A percentile compares a stretch with the other conserved stretches of the same genome.
Evolutionary conservation across 2,797 vertebrate genomes (phyloP).

Genomic region (Peromyscus nudipes): DNA sequence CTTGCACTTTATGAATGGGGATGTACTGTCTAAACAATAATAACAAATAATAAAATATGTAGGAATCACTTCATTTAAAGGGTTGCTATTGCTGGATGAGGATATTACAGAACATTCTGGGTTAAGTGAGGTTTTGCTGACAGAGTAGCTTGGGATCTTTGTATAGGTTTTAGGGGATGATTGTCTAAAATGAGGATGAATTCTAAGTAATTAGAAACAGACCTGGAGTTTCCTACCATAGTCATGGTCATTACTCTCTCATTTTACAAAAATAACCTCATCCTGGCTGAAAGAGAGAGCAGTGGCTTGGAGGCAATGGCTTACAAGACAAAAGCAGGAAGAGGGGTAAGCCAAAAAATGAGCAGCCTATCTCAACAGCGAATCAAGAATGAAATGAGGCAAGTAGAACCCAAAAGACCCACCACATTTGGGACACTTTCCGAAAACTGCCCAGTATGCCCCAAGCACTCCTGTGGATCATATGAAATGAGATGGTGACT

Average conservation of each 20-base stretch:
- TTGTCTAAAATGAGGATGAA: slow-evolving; percentile 12
- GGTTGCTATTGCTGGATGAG: neutral
- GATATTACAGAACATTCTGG: neutral
- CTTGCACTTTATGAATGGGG: neutral
- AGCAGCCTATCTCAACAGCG: neutral
- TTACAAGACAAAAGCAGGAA: neutral
- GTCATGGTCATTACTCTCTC: neutral
- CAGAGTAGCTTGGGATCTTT: slow-evolving; percentile 8
- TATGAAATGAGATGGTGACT: neutral
- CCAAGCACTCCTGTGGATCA: no score
- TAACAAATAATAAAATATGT: neutral
- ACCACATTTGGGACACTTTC: neutral
- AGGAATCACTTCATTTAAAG: slow-evolving; percentile 28
- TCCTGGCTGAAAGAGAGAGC: neutral
- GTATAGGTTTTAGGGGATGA: neutral
- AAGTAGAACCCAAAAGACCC: neutral
- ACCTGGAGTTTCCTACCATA: neutral
- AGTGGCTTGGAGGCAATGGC: neutral
- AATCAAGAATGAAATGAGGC: neutral
- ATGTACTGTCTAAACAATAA: neutral
- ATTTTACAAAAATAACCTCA: neutral
- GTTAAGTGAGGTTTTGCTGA: slow-evolving; percentile 22
- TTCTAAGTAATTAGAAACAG: slow-evolving; percentile 45
- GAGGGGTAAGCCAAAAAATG: rapidly evolving
- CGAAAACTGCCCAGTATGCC: neutral